Conservation (phyloP, 2,797 vertebrate genomes). For the Sphaeramia orbicularis region DNA sequence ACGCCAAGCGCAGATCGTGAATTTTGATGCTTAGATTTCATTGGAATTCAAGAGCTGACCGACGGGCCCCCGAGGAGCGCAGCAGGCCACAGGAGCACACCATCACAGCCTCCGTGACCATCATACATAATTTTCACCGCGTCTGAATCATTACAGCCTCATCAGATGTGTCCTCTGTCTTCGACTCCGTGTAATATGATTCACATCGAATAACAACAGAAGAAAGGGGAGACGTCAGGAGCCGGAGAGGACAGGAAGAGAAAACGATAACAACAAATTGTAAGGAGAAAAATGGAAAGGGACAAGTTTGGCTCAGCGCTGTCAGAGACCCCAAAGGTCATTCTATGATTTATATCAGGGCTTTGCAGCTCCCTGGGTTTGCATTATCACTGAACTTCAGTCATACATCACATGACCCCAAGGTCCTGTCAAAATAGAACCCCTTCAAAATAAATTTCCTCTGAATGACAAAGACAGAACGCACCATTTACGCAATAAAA, state of each 20-base stretch:
- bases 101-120: slow-evolving; percentile 47
- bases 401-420: slow-evolving; percentile 36
- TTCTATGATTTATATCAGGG: slow-evolving; percentile 62
- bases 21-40: slow-evolving; percentile 55
- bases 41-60: slow-evolving; percentile 57
- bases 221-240: not conserved
- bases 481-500: slow-evolving; percentile 40
- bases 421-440: slow-evolving; percentile 42
- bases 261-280: not conserved
- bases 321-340: slow-evolving; percentile 63
- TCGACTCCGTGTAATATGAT: not conserved
- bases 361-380: slow-evolving; percentile 33
- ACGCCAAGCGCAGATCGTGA: slow-evolving; percentile 26
- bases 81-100: not conserved
- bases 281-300: slow-evolving; percentile 19
- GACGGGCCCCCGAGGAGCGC: slow-evolving; percentile 31
- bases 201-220: not conserved
- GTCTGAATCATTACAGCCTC: slow-evolving; percentile 32
- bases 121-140: slow-evolving; percentile 40
- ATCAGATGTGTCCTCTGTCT: slow-evolving; percentile 12
- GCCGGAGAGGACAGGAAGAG: not conserved
- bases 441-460: slow-evolving; percentile 36
- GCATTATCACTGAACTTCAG: slow-evolving; percentile 44
- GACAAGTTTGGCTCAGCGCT: slow-evolving; percentile 32
- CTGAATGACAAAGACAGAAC: slow-evolving; percentile 43